Evolutionary conservation across 2,113 vertebrate species (phyloP).

Genomic region (Tinamus guttatus): DNA sequence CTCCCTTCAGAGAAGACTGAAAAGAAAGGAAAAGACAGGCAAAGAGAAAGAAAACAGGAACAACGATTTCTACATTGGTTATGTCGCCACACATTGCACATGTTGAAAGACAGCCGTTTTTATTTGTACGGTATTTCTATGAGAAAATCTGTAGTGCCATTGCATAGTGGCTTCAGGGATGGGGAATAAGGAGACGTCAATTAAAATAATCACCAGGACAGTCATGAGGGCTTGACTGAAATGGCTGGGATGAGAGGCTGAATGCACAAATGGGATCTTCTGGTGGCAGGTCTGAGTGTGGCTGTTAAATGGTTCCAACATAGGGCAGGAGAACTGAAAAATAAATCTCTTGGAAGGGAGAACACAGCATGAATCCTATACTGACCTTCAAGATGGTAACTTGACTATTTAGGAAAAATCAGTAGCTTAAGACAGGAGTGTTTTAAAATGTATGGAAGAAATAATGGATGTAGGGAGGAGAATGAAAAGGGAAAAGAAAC

Average conservation of each 20-base stretch:
- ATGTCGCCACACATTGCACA: background rate
- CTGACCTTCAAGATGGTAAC: background rate
- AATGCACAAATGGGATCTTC: background rate
- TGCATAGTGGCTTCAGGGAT: background rate
- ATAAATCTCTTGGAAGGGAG: background rate
- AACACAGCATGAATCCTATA: background rate
- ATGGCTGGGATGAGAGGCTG: background rate
- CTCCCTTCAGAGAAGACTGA: conserved; percentile 18
- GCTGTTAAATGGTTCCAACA: background rate
- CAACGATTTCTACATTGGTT: background rate
- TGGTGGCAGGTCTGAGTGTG: background rate
- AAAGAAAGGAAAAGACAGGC: conserved; percentile 37
- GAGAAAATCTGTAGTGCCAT: background rate
- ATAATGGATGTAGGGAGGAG: background rate
- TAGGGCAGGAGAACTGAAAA: background rate
- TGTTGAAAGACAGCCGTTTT: background rate
- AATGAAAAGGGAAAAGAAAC: background rate
- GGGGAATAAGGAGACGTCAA: background rate
- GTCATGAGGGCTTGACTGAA: background rate
- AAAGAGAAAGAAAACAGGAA: background rate
- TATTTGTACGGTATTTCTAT: background rate
- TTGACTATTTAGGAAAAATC: background rate
- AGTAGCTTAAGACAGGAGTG: background rate
- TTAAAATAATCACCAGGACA: background rate
- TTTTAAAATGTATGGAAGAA: background rate